A percentile compares a stretch with the other conserved stretches of the same genome.
phyloP scores from a whole-genome alignment of 2,888 invertebrate species.

The Oscheius sp. region DNA sequence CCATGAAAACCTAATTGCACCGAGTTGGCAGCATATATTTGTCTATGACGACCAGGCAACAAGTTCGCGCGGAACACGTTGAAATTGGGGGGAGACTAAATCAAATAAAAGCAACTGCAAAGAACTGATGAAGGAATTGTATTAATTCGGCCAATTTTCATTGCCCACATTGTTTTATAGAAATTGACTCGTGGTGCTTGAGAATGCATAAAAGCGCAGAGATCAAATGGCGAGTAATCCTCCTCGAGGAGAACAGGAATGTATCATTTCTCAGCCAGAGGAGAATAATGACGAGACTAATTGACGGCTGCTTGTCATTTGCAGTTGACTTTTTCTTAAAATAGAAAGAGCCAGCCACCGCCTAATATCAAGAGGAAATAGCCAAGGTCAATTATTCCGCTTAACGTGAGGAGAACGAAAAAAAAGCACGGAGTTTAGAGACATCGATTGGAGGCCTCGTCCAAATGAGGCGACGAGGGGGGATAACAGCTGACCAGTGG shows the following conservation, averaged over 20 bases:
- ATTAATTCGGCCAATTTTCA: too few species aligned
- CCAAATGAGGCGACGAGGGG: conserved; percentile 10
- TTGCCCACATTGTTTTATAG: too few species aligned
- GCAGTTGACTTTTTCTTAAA: background rate
- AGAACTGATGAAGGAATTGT: too few species aligned
- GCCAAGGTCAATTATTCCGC: conserved; percentile 4
- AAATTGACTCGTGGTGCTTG: too few species aligned
- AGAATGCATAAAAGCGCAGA: background rate
- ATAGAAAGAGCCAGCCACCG: background rate
- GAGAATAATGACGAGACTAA: too few species aligned
- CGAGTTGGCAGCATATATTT: background rate
- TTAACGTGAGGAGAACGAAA: background rate
- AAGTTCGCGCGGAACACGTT: background rate
- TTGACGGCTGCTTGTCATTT: too few species aligned
- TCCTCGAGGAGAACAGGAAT: background rate
- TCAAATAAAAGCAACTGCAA: background rate
- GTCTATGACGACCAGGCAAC: too few species aligned
- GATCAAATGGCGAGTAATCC: background rate
- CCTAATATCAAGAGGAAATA: background rate
- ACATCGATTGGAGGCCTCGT: conserved; percentile 8
- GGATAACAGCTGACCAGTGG: background rate
- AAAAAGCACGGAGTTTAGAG: conserved; percentile 1
- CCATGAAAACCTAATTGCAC: conserved; percentile 4
- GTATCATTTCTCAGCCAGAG: background rate
- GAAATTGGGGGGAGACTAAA: background rate